These are phyloP conservation scores for Philopotamus ludificatus DNA, from an alignment of 1,140 invertebrate genomes.

Conservation along the genomic window DNA sequence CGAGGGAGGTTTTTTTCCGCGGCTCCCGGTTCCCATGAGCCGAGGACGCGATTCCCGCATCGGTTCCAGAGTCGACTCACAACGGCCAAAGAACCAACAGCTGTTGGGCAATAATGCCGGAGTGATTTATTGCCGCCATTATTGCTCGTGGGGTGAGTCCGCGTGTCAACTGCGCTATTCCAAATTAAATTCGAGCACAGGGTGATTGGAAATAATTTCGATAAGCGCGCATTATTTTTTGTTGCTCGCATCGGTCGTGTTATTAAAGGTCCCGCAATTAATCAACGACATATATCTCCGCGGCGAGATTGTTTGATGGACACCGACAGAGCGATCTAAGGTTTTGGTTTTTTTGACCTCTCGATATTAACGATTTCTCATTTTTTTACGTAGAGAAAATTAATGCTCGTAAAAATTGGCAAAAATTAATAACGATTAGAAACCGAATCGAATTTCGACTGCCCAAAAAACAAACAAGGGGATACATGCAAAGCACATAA, in stretches of 20 bases:
- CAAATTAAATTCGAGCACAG: neutral
- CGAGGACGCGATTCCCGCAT: neutral
- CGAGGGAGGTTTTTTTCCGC: too few relatives aligned
- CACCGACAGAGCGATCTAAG: slow-evolving; percentile 22
- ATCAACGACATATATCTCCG: slow-evolving; percentile 26
- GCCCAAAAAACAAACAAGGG: too few relatives aligned
- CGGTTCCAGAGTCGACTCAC: neutral
- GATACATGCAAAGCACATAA: too few relatives aligned
- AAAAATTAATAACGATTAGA: too few relatives aligned
- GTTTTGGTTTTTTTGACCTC: slow-evolving; percentile 27
- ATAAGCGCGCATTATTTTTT: neutral
- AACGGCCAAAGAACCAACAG: neutral
- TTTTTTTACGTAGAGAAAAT: too few relatives aligned
- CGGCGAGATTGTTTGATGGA: slow-evolving; percentile 27
- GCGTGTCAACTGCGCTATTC: neutral
- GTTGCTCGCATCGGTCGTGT: neutral
- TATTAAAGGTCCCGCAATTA: slow-evolving; percentile 24
- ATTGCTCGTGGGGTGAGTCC: neutral
- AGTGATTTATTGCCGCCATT: slow-evolving; percentile 27
- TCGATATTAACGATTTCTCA: too few relatives aligned
- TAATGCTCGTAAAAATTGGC: slow-evolving; percentile 19
- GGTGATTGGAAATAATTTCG: neutral
- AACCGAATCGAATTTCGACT: too few relatives aligned
- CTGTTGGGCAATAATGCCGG: slow-evolving; percentile 22
- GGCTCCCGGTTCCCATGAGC: too few relatives aligned